Evolutionary conservation across 2,888 invertebrate genomes (phyloP).

Genomic region (Teleiodes luculella): DNA sequence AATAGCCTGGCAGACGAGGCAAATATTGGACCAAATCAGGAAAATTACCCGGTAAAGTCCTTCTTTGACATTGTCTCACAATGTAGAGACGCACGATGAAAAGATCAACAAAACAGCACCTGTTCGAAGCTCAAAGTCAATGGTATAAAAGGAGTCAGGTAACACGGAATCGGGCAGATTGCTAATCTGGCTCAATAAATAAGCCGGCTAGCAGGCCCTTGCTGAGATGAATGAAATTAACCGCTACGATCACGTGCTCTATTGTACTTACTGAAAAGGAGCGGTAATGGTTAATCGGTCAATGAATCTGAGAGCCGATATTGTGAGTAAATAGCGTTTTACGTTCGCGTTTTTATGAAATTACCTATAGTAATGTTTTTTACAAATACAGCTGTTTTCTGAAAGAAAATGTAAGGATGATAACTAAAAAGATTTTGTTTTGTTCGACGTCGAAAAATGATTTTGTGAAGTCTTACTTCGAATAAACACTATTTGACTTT

Average conservation of each 20-base stretch:
- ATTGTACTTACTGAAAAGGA: conserved; percentile 57
- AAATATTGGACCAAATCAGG: neutral
- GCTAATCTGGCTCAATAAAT: conserved; percentile 37
- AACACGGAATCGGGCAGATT: conserved; percentile 27
- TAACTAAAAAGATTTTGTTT: neutral
- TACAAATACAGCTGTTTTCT: too few relatives aligned
- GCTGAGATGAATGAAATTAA: conserved; percentile 60
- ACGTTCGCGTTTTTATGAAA: conserved; percentile 37
- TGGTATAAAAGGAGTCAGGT: conserved; percentile 23
- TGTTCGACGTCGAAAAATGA: too few relatives aligned
- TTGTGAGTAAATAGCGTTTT: conserved; percentile 57
- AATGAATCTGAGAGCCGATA: conserved; percentile 56
- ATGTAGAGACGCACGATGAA: neutral
- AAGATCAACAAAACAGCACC: conserved; percentile 6
- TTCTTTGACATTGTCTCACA: neutral
- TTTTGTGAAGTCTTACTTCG: too few relatives aligned
- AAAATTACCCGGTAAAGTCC: neutral
- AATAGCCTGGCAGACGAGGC: neutral
- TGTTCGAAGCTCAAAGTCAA: conserved; percentile 19
- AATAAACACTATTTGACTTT: too few relatives aligned
- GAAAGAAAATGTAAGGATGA: too few relatives aligned
- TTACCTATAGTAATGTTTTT: too few relatives aligned
- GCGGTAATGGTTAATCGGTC: conserved; percentile 66
- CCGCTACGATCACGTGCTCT: conserved; percentile 59
- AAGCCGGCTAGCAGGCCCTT: conserved; percentile 41